A percentile compares a stretch with the other conserved stretches of the same genome.
phyloP scores from a whole-genome alignment of 2,888 invertebrate genomes.

The Cybosia mesomella region DNA sequence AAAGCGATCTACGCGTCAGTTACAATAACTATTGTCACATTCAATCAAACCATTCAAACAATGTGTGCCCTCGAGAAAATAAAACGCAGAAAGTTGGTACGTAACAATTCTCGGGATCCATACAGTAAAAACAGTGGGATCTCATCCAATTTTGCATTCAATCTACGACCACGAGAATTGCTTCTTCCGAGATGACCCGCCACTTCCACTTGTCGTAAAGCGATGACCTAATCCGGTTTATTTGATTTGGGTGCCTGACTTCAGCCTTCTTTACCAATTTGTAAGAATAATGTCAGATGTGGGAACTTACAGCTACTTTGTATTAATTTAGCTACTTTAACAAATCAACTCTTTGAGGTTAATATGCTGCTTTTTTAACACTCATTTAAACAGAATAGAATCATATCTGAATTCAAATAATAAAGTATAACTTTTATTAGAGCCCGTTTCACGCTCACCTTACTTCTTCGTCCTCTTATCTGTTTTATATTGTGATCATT shows the following conservation, averaged over 20 bases:
- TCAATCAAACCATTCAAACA: slow-evolving; percentile 82
- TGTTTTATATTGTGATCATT: slow-evolving; percentile 36
- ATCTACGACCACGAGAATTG: slow-evolving; percentile 85
- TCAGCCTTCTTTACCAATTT: slow-evolving; percentile 77
- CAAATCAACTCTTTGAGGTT: slow-evolving; percentile 10
- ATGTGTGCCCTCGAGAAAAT: slow-evolving; percentile 75
- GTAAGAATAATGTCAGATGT: slow-evolving; percentile 68
- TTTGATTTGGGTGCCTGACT: slow-evolving; percentile 83
- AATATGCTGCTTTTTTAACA: slow-evolving; percentile 3
- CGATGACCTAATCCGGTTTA: slow-evolving; percentile 86
- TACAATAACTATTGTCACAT: slow-evolving; percentile 84
- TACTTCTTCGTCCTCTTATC: slow-evolving; percentile 22
- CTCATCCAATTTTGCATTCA: slow-evolving; percentile 87
- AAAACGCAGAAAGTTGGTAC: slow-evolving; percentile 73
- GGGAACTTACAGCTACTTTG: slow-evolving; percentile 43
- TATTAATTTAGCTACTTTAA: slow-evolving; percentile 38
- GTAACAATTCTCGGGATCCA: slow-evolving; percentile 74
- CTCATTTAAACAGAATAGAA: not conserved
- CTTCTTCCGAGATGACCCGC: slow-evolving; percentile 85
- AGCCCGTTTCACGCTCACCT: slow-evolving; percentile 22
- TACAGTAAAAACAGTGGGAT: slow-evolving; percentile 83
- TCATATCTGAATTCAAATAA: slow-evolving; percentile 11
- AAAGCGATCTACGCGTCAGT: slow-evolving; percentile 67
- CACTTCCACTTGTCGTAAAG: slow-evolving; percentile 83
- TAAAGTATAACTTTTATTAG: slow-evolving; percentile 24